These are phyloP conservation scores for Masnerella sp. DNA, from an alignment of 2,888 invertebrate genomes.

Conservation along the genomic window DNA sequence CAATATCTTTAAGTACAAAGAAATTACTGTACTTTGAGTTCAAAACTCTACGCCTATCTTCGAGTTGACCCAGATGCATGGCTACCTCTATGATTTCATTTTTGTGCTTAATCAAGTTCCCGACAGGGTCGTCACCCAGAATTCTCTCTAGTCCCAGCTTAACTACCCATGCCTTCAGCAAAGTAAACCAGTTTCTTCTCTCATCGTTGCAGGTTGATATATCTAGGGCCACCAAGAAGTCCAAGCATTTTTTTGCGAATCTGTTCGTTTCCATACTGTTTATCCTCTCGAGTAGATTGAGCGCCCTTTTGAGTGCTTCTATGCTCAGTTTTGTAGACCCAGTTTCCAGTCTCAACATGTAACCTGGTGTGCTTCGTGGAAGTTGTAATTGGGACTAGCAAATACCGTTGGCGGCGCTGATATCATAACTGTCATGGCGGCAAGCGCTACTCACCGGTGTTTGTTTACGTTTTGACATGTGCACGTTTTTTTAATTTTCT, in stretches of 20 bases:
- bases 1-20: constrained; percentile 3
- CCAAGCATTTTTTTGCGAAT: constrained; percentile 3
- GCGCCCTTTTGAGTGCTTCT: neutral
- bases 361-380: too few relatives aligned
- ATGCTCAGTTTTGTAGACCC: too few relatives aligned
- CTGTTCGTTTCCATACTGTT: neutral
- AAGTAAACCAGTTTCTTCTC: constrained; percentile 10
- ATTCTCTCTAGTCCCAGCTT: neutral
- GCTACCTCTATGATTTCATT: neutral
- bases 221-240: constrained; percentile 1
- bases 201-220: neutral
- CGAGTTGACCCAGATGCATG: neutral
- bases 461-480: neutral
- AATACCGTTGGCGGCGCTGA: constrained; percentile 17
- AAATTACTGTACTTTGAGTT: neutral
- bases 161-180: neutral
- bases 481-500: neutral
- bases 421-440: constrained; percentile 6
- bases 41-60: neutral
- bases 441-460: neutral
- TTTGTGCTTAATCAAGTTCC: neutral
- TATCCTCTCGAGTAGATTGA: neutral
- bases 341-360: too few relatives aligned
- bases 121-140: neutral
- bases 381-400: constrained; percentile 20